Conservation (phyloP, 2,888 invertebrate genomes). For the Eilema depressum region DNA sequence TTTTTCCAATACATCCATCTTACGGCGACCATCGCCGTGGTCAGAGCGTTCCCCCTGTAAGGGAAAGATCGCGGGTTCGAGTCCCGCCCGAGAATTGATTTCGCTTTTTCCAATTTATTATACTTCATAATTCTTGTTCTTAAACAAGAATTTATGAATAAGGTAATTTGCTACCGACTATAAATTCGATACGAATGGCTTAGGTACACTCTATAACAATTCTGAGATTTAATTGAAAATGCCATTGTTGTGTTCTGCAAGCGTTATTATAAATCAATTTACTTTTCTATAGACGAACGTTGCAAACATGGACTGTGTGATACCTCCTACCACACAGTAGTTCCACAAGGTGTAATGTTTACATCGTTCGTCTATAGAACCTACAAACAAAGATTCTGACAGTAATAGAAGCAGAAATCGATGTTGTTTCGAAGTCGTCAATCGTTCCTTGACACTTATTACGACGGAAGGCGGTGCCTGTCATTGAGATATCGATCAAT, state of each 20-base stretch:
- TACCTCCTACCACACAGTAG: no score
- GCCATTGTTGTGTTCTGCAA: neutral
- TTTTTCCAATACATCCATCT: no score
- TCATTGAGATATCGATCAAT: slow-evolving; percentile 43
- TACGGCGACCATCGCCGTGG: no score
- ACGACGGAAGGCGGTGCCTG: slow-evolving; percentile 36
- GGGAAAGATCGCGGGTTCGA: no score
- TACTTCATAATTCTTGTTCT: no score
- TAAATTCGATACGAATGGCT: slow-evolving; percentile 15
- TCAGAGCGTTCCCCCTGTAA: no score
- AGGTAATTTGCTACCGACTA: slow-evolving; percentile 7
- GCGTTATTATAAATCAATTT: slow-evolving; percentile 18
- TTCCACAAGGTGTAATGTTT: neutral
- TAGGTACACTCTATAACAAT: neutral
- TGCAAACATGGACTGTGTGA: neutral
- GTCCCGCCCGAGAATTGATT: no score
- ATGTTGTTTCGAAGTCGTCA: slow-evolving; percentile 43
- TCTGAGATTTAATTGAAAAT: neutral
- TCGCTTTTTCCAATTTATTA: no score
- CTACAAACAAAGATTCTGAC: slow-evolving; percentile 22
- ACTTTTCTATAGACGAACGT: neutral
- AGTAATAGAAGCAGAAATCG: slow-evolving; percentile 28
- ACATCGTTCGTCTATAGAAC: neutral
- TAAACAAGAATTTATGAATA: neutral
- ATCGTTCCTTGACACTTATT: slow-evolving; percentile 46